Percentiles rank a stretch among this genome's conserved stretches.
Conservation (phyloP, 2,888 invertebrate species). For the Theretra japonica region DNA sequence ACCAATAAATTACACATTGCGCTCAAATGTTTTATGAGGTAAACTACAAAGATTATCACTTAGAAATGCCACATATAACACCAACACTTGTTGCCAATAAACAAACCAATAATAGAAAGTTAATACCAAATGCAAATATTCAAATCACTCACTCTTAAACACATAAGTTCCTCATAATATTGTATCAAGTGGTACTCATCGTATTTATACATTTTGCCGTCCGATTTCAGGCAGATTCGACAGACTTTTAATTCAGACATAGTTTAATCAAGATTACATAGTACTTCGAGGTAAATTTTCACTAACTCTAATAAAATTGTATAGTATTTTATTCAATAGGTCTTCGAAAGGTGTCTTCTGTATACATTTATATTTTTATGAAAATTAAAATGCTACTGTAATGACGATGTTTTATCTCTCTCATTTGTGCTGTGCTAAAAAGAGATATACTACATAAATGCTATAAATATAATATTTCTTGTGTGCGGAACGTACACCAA, state of each 20-base stretch:
- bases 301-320: conserved; percentile 11
- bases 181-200: conserved; percentile 55
- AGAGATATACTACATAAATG: neutral
- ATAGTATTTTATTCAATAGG: neutral
- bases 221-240: conserved; percentile 59
- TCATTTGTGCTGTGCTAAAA: neutral
- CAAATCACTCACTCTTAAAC: conserved; percentile 56
- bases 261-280: neutral
- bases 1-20: no score
- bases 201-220: conserved; percentile 57
- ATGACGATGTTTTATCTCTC: no score
- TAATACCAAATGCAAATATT: conserved; percentile 29
- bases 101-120: neutral
- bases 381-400: neutral
- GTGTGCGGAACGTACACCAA: neutral
- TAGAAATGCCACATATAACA: neutral
- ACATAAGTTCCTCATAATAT: conserved; percentile 62
- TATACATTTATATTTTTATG: conserved; percentile 8
- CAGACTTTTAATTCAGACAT: conserved; percentile 60
- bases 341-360: neutral
- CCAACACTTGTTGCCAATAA: neutral
- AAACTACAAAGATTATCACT: neutral
- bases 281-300: neutral
- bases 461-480: neutral
- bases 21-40: no score